Conservation (phyloP, 1,140 invertebrate genomes). For the Stegodyphus mimosarum region DNA sequence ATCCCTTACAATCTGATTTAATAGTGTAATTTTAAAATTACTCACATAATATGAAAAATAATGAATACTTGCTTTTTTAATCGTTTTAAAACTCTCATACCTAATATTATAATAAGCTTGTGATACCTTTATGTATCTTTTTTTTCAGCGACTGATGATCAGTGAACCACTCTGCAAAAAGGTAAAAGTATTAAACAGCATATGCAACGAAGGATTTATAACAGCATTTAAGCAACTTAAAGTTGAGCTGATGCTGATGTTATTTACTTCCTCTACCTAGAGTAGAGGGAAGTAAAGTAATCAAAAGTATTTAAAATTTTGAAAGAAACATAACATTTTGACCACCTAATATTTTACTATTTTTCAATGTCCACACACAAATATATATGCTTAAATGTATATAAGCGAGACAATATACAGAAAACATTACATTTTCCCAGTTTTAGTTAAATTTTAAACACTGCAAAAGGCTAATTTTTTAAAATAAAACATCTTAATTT, state of each 20-base stretch:
- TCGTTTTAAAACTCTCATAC: conserved; percentile 46
- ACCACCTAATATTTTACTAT: no score
- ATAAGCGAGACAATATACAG: no score
- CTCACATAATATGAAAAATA: neutral
- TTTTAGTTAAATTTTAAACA: no score
- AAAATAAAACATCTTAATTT: no score
- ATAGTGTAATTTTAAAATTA: neutral
- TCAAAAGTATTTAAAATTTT: neutral
- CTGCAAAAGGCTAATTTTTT: no score
- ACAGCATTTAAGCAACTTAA: conserved; percentile 29
- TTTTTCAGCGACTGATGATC: conserved; percentile 23
- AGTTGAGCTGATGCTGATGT: neutral
- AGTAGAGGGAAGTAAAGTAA: neutral
- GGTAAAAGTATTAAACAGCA: conserved; percentile 60
- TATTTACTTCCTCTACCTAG: no score
- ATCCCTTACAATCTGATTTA: no score
- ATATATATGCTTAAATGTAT: no score
- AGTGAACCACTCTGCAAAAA: conserved; percentile 56
- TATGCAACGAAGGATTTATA: conserved; percentile 35
- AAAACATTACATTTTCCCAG: no score
- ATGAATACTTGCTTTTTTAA: neutral
- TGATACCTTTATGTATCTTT: conserved; percentile 55
- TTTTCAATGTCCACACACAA: no score
- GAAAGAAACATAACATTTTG: neutral
- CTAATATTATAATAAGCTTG: conserved; percentile 49